These are phyloP conservation scores for sheep (Ovis aries) DNA, from an alignment of 2,113 vertebrate genomes.

Conservation along the genomic window DNA sequence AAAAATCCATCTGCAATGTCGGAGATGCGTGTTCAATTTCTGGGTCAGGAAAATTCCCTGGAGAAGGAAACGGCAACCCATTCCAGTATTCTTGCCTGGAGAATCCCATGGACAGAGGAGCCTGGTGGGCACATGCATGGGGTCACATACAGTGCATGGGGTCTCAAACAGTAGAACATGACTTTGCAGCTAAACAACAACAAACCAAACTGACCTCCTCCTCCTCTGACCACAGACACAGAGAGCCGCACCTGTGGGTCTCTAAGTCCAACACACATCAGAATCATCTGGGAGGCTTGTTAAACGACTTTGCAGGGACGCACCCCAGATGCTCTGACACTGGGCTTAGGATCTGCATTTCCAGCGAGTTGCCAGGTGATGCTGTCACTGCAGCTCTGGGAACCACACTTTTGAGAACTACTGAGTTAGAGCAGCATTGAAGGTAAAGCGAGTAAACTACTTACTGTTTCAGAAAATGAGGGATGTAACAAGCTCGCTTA, in stretches of 20 bases:
- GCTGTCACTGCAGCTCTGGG: rapidly evolving
- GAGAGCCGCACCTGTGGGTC: rapidly evolving
- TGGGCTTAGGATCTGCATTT: background rate
- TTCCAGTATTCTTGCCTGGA: background rate
- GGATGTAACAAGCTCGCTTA: background rate
- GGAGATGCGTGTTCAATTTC: background rate
- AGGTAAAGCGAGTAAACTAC: rapidly evolving
- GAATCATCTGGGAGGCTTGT: too few relatives aligned
- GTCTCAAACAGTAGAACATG: background rate
- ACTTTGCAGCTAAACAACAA: background rate
- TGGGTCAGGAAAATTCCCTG: background rate
- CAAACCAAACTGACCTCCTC: too few relatives aligned
- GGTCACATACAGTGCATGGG: background rate
- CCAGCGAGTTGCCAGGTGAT: background rate
- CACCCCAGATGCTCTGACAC: background rate
- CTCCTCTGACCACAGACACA: background rate
- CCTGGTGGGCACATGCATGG: background rate
- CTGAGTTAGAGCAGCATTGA: rapidly evolving
- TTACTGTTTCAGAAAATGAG: background rate
- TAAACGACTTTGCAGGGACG: too few relatives aligned
- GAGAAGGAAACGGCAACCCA: background rate
- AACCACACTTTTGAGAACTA: background rate
- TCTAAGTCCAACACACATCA: background rate
- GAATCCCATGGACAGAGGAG: background rate
- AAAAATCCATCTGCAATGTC: background rate